These are phyloP conservation scores for Synanthedon vespiformis DNA, from an alignment of 2,888 invertebrate genomes.

Conservation along the genomic window DNA sequence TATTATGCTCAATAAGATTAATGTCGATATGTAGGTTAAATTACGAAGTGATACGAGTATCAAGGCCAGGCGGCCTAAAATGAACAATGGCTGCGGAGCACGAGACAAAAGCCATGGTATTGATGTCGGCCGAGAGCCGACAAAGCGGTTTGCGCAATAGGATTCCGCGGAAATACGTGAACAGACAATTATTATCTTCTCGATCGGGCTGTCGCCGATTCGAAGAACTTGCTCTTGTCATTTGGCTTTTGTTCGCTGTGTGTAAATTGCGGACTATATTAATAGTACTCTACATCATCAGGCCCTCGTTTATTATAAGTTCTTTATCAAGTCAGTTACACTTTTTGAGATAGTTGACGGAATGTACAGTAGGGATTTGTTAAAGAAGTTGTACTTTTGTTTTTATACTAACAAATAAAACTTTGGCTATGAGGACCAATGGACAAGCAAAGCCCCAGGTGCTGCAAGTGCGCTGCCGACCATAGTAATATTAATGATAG, in stretches of 20 bases:
- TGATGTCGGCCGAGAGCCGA: conserved; percentile 62
- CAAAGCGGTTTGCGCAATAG: conserved; percentile 68
- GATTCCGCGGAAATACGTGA: conserved; percentile 65
- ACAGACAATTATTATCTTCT: conserved; percentile 65
- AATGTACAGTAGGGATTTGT: no score
- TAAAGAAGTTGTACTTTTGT: no score
- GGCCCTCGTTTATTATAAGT: neutral
- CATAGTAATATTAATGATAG: no score
- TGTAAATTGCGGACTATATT: neutral
- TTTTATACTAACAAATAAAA: no score
- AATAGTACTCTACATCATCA: conserved; percentile 1
- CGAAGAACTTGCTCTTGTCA: conserved; percentile 29
- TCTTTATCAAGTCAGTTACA: no score
- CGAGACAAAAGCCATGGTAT: conserved; percentile 62
- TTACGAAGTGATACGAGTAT: conserved; percentile 22
- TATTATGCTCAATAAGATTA: neutral
- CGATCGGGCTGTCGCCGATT: conserved; percentile 55
- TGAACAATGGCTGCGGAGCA: conserved; percentile 59
- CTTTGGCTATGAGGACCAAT: no score
- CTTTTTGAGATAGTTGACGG: no score
- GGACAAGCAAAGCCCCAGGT: no score
- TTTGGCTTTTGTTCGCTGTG: conserved; percentile 6
- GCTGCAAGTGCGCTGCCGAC: no score
- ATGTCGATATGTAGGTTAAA: conserved; percentile 20
- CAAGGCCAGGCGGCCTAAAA: conserved; percentile 52